Conservation (phyloP, 2,888 invertebrate genomes). For the Leptinotarsa rubiginosa region DNA sequence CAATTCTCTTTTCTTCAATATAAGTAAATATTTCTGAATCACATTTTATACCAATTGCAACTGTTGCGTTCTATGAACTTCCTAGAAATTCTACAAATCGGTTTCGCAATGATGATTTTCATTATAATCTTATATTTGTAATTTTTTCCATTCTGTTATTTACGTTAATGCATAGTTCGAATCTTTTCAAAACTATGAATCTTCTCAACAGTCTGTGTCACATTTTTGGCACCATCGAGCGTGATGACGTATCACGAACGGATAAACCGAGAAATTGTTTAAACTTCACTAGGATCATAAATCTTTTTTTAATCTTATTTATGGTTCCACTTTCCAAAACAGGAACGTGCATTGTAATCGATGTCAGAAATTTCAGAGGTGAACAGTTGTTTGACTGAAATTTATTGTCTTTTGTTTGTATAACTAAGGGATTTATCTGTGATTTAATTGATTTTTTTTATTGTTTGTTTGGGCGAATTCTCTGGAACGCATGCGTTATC, state of each 20-base stretch:
- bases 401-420: not conserved
- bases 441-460: not conserved
- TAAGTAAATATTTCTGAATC: too few species aligned
- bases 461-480: not conserved
- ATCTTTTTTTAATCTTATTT: constrained; percentile 22
- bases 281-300: constrained; percentile 14
- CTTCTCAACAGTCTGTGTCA: constrained; percentile 2
- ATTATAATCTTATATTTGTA: not conserved
- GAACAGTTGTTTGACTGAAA: not conserved
- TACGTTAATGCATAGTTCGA: not conserved
- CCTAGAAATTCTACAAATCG: too few species aligned
- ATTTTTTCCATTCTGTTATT: not conserved
- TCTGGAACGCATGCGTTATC: not conserved
- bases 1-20: too few species aligned
- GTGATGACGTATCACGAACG: not conserved
- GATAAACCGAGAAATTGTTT: constrained; percentile 19
- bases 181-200: not conserved
- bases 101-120: not conserved
- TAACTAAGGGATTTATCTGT: not conserved
- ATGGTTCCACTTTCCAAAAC: constrained; percentile 14
- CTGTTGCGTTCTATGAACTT: too few species aligned
- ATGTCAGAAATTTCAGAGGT: constrained; percentile 3
- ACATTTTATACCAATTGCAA: too few species aligned
- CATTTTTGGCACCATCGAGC: constrained; percentile 10
- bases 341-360: constrained; percentile 15